These are phyloP conservation scores for Chelon labrosus DNA, from an alignment of 2,797 vertebrate genomes.

Conservation along the genomic window DNA sequence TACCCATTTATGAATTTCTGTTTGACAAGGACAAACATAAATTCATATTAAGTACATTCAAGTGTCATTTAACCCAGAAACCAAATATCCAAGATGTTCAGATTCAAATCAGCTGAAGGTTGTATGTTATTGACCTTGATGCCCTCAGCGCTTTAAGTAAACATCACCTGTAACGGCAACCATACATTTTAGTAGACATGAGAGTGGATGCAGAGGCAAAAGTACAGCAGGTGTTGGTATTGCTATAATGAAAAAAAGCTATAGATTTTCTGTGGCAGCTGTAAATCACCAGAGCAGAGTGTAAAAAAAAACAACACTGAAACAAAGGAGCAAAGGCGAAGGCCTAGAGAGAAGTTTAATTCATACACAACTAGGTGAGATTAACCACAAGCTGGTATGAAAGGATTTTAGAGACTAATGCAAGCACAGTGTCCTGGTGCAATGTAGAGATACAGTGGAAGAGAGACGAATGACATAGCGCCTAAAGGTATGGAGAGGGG, in stretches of 20 bases:
- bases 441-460: not conserved
- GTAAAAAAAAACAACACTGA: not conserved
- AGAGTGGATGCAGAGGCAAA: conserved; percentile 4
- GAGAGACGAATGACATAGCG: conserved; percentile 38
- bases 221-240: conserved; percentile 12
- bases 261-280: conserved; percentile 27
- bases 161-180: conserved; percentile 35
- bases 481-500: conserved; percentile 41
- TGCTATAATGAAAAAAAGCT: conserved; percentile 20
- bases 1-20: not conserved
- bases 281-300: not conserved
- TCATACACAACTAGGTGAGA: not conserved
- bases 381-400: not conserved
- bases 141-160: conserved; percentile 49
- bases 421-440: conserved; percentile 18
- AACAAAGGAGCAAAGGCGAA: not conserved
- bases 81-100: conserved; percentile 10
- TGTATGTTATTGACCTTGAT: conserved; percentile 45
- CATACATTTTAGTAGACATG: conserved; percentile 2
- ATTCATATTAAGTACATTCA: not conserved
- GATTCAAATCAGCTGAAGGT: conserved; percentile 18
- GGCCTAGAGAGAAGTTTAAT: conserved; percentile 19
- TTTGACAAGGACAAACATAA: not conserved
- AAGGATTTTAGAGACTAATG: not conserved
- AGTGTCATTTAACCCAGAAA: conserved; percentile 6